Evolutionary conservation across 2,888 invertebrate species (phyloP), one percentile per base, ranked within the genome.

Genomic region (Mesopsocus fuscifrons): DNA sequence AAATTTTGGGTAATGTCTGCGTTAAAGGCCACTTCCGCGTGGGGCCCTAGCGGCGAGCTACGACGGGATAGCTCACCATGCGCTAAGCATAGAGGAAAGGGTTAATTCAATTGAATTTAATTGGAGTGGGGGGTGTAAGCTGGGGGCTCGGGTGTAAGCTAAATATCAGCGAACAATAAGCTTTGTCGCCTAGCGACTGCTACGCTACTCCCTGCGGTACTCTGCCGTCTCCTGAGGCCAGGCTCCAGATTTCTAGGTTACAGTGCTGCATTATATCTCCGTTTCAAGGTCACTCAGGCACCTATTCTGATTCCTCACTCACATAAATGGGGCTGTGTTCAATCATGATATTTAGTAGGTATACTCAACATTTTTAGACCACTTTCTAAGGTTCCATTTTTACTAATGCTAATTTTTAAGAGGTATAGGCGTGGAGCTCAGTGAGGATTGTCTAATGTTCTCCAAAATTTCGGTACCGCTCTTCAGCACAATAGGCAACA

Each of bases 51-150:
- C 17, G 17, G 17, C 38, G 13, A 34, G 38, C 8, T 26, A 26
- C 6, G 11, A 26, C 26, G 26, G 11, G 26, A 26, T 11, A 9
- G 6, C 11, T 6, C 8, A 11, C 8, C 26, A 26, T 26, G 11
- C 6, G 26, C 26, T 6, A 26, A 26, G 26, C 11, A 11, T 26
- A 46, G 23, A 26, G 32, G 22, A 41, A 30, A 21, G 44, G 20
- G 34, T 33, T 44, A 44, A 44, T 31, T 32, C 46, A 35, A 42
- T 21, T 30, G 40, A 16, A 22, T n/a, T n/a, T 26, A 32, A 41
- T 42, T 30, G 41, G 30, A 22, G 41, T 26, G 41, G 20, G 20
- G 34, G 34, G 34, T 5, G 16, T 9, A n/a, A 23, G 15, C 13
- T n/a, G 13, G 11, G 32, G 45, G 34, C 6, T 26, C 8, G 26